Evolutionary conservation across 2,113 vertebrate species (phyloP).

Genomic region (Hippocampus guttulatus): DNA sequence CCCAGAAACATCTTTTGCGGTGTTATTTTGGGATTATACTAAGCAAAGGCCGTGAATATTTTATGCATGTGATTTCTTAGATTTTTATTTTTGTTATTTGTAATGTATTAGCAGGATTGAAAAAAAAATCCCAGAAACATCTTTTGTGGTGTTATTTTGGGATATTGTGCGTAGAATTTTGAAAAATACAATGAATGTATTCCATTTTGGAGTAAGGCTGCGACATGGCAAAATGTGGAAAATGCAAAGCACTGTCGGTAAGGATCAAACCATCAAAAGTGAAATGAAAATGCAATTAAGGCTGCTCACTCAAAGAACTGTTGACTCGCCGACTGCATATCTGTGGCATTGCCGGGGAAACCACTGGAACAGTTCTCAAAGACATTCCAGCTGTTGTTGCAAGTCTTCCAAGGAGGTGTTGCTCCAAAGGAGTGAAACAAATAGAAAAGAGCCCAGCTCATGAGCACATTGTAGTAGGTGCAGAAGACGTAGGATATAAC

Average conservation of each 20-base stretch:
- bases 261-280: background rate
- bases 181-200: background rate
- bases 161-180: background rate
- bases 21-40: too few species aligned
- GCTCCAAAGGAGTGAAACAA: constrained; percentile 67
- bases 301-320: constrained; percentile 74
- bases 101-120: background rate
- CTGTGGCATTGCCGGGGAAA: constrained; percentile 57
- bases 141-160: too few species aligned
- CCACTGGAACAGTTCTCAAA: constrained; percentile 68
- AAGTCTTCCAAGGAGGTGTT: constrained; percentile 67
- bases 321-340: constrained; percentile 70
- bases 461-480: constrained; percentile 74
- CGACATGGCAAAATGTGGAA: background rate
- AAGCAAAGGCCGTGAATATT: background rate
- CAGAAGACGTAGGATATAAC: constrained; percentile 70
- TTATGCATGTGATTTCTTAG: background rate
- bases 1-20: too few species aligned
- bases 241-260: background rate
- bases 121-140: background rate
- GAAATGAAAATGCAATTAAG: background rate
- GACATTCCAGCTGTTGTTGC: constrained; percentile 72
- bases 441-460: constrained; percentile 73
- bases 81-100: background rate
- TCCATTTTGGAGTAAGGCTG: background rate